Conservation (phyloP, 30 jellyfish, hydroid and myxozoan genomes). For the Mastigias papua region DNA sequence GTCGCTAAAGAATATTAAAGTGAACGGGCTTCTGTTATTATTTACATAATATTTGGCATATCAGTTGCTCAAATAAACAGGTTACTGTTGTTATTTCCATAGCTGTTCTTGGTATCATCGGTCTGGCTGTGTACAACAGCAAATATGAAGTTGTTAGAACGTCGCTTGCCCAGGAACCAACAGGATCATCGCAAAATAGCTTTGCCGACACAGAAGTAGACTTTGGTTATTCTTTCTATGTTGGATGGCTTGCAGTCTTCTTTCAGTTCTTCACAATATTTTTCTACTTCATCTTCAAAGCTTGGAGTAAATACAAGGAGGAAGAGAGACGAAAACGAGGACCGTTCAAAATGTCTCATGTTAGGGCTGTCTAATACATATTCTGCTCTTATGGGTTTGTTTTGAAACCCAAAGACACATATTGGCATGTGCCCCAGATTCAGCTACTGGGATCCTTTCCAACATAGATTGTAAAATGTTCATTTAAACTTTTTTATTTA, state of each 20-base stretch:
- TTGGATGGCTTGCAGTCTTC: conserved; percentile 69
- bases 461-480: too few relatives aligned
- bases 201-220: conserved; percentile 51
- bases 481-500: too few relatives aligned
- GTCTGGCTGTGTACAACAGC: conserved; percentile 60
- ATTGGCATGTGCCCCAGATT: too few relatives aligned
- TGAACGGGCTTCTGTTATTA: too few relatives aligned
- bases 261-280: conserved; percentile 48
- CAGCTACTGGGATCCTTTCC: too few relatives aligned
- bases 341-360: not conserved
- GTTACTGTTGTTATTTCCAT: not conserved
- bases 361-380: not conserved
- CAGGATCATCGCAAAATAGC: not conserved
- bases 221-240: conserved; percentile 65
- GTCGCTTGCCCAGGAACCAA: conserved; percentile 5
- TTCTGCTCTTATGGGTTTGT: not conserved
- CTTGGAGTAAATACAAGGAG: conserved; percentile 36
- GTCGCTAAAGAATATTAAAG: too few relatives aligned
- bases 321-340: not conserved
- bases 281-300: conserved; percentile 69
- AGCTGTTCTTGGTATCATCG: conserved; percentile 58
- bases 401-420: too few relatives aligned
- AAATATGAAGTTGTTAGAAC: conserved; percentile 37
- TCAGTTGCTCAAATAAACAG: too few relatives aligned
- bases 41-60: too few relatives aligned